Percentiles rank a stretch among this genome's conserved stretches.
Evolutionary conservation across 2,113 vertebrate genomes (phyloP).

Genomic region (Ondatra zibethicus): DNA sequence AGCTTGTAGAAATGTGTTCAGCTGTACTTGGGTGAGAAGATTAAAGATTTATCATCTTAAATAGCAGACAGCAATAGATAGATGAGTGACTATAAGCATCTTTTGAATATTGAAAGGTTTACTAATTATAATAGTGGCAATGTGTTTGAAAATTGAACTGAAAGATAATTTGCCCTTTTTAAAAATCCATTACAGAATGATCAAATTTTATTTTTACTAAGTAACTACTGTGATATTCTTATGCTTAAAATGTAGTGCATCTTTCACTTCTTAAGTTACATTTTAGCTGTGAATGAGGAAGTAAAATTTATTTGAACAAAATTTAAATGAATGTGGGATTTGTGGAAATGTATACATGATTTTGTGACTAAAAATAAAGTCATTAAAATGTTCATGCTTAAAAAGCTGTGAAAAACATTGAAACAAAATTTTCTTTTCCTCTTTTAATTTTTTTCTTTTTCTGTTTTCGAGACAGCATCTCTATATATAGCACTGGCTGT

Average conservation of each 20-base stretch:
- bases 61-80: background rate
- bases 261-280: background rate
- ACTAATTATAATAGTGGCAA: background rate
- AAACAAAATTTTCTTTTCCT: background rate
- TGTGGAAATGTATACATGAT: background rate
- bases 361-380: background rate
- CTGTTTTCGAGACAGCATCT: background rate
- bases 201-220: background rate
- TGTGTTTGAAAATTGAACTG: background rate
- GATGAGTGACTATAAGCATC: background rate
- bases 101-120: background rate
- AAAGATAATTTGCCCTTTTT: background rate
- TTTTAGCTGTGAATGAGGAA: background rate
- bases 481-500: background rate
- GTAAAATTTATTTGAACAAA: background rate
- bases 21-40: background rate
- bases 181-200: background rate
- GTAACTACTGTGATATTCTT: background rate
- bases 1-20: background rate
- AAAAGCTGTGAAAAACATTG: background rate
- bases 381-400: background rate
- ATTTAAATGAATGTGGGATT: background rate
- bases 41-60: background rate
- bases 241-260: background rate
- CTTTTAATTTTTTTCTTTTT: background rate